Conservation (phyloP, 2,888 invertebrate genomes). For the Acrocyrtus sp. region DNA sequence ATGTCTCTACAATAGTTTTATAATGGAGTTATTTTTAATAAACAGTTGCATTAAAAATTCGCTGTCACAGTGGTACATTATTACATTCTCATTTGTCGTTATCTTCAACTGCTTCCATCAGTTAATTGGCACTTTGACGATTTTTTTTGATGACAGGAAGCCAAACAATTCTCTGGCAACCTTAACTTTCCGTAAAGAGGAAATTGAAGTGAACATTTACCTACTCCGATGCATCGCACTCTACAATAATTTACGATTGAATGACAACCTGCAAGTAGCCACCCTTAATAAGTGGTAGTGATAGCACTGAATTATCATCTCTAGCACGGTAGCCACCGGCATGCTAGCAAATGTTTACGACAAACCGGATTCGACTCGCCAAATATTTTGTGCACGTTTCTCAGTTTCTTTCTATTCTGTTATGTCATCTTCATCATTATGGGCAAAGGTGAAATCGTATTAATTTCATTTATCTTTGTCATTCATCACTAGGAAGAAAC, state of each 20-base stretch:
- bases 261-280: neutral
- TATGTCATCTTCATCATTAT: constrained; percentile 24
- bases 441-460: constrained; percentile 23
- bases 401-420: neutral
- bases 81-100: no score
- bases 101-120: no score
- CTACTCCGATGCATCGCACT: neutral
- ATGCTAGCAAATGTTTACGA: neutral
- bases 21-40: no score
- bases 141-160: neutral
- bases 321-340: neutral
- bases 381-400: neutral
- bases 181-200: neutral
- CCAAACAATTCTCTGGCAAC: neutral
- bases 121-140: neutral
- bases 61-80: no score
- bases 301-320: neutral
- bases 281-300: neutral
- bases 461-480: constrained; percentile 6
- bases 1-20: no score
- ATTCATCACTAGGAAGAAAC: no score
- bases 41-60: no score
- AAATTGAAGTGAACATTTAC: neutral
- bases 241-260: no score
- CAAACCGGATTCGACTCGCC: constrained; percentile 12